Base-by-base conservation (phyloP, 2,113 vertebrate genomes). In the Plecturocebus donacophilus region DNA sequence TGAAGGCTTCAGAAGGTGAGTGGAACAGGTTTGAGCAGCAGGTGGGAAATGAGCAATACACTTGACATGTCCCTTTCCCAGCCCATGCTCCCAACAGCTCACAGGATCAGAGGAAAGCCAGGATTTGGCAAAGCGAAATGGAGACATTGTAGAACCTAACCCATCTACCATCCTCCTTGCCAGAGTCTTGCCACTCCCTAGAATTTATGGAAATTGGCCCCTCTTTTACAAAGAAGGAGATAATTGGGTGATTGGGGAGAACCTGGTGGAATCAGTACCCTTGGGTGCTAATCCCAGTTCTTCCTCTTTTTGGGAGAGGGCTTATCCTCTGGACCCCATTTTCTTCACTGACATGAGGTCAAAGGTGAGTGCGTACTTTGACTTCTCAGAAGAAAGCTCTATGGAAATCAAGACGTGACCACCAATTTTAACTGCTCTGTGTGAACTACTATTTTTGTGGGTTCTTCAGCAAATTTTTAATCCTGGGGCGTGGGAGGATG, bases 1-100 rank as follows among this genome's bases (percentile, higher is more conserved):
- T 47, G 99, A 98, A 17, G 99, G 98, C 97, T 38, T 98, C 21
- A 96, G 96, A 54, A 99, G 99, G 99, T 99, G 97, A 97, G 98
- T 82, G 32, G 10, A 87, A 56, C 42, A 58, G 32, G 21, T 71
- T 0, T 83, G 58, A 54, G 27, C 40, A 71, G 32, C 49, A 73
- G 7, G 0, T 20, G 42, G 13, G 2, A 47, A 17, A 80, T 38
- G 56, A 12, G 16, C 71, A 70, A 23, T 40, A 27, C 87, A 21
- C 10, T 58, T 52, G 42, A 56, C 70, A 87, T 80, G 52, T 73
- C 54, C 54, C 54, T 79, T 85, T 56, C 42, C 6, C 23, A 11
- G 11, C 58, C 25, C 3, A 7, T 17, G 80, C 79, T 61, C 35
- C 45, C 54, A 58, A 6, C 21, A 77, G 77, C 38, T 56, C 54